A percentile compares a stretch with the other conserved stretches of the same genome.
phyloP scores from a whole-genome alignment of 1,140 invertebrate species.

The Drosophila setifemur region DNA sequence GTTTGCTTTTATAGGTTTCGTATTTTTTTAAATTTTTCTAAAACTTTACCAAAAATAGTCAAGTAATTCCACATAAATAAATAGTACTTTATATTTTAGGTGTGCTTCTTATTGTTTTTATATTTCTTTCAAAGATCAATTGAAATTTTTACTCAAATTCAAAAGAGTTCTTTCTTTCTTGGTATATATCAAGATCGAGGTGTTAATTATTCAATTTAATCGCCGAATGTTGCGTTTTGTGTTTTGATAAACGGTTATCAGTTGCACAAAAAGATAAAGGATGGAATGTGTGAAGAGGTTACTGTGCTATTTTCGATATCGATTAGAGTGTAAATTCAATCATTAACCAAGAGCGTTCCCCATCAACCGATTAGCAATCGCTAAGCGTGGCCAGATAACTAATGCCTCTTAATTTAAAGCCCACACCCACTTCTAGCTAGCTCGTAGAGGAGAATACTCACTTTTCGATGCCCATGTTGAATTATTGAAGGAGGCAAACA shows the following conservation, averaged over 20 bases:
- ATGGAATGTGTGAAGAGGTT: neutral
- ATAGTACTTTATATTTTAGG: too few relatives aligned
- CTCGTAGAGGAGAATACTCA: slow-evolving; percentile 49
- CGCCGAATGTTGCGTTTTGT: neutral
- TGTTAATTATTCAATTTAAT: neutral
- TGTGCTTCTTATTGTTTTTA: too few relatives aligned
- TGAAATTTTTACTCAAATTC: too few relatives aligned
- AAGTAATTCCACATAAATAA: too few relatives aligned
- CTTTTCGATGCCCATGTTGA: slow-evolving; percentile 62
- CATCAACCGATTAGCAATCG: slow-evolving; percentile 3
- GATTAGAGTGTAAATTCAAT: neutral
- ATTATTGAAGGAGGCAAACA: slow-evolving; percentile 7
- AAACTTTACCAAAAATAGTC: too few relatives aligned
- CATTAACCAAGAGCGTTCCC: neutral
- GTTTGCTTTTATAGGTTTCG: too few relatives aligned
- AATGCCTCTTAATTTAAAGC: neutral
- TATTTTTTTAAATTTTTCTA: too few relatives aligned
- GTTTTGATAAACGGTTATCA: neutral
- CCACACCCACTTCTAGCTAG: neutral
- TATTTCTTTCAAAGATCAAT: too few relatives aligned
- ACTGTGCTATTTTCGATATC: neutral
- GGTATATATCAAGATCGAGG: neutral
- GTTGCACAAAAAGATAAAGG: neutral
- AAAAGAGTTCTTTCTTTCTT: too few relatives aligned
- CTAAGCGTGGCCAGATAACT: slow-evolving; percentile 6